Conservation (phyloP, 2,797 vertebrate genomes). For the Morus bassanus region DNA sequence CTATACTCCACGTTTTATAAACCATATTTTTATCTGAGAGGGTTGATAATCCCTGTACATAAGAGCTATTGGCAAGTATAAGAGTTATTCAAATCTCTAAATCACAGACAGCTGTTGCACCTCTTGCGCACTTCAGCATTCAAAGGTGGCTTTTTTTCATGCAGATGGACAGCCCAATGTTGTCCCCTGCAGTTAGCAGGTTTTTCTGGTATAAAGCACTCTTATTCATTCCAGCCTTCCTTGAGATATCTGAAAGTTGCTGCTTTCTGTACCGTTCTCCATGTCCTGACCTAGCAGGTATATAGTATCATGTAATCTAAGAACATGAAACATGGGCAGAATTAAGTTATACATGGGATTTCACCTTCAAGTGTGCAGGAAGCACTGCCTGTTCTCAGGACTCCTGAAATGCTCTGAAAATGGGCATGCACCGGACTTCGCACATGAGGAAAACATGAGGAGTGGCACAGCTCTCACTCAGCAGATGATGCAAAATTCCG, state of each 20-base stretch:
- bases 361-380: background rate
- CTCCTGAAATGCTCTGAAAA: background rate
- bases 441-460: accelerated
- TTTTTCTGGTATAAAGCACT: background rate
- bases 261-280: background rate
- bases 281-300: background rate
- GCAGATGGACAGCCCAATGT: background rate
- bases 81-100: background rate
- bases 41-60: background rate
- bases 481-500: background rate
- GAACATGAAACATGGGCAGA: background rate
- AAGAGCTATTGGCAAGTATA: background rate
- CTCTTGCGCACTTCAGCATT: background rate
- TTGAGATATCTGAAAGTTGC: background rate
- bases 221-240: background rate
- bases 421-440: background rate
- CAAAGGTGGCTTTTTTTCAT: background rate
- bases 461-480: accelerated
- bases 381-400: background rate
- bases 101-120: background rate
- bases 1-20: background rate
- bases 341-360: background rate
- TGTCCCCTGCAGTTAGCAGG: background rate
- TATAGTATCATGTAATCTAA: background rate
- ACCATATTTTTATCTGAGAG: background rate